Evolutionary conservation across 1,140 invertebrate species (phyloP).

Genomic region (Coenobita brevimanus): DNA sequence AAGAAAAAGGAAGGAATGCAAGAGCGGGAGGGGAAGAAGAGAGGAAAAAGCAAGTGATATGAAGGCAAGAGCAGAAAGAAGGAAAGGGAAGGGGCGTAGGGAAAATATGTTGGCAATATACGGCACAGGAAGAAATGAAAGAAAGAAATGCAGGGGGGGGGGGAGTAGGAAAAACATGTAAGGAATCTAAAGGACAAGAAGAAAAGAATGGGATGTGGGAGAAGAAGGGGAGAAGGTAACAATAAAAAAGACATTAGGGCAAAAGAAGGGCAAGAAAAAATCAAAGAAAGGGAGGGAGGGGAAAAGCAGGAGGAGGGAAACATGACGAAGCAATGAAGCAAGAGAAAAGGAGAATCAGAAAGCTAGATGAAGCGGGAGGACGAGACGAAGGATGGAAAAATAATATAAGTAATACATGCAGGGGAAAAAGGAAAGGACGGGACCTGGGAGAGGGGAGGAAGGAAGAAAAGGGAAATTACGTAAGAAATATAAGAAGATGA

Average conservation of each 20-base stretch:
- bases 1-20: not conserved
- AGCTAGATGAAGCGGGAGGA: not conserved
- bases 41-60: not conserved
- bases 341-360: not conserved
- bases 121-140: no score
- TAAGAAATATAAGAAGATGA: not conserved
- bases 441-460: no score
- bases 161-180: not conserved
- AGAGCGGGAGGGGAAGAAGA: not conserved
- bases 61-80: not conserved
- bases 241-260: not conserved
- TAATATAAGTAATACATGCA: not conserved
- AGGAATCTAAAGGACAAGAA: not conserved
- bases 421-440: no score
- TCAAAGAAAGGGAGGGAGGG: not conserved
- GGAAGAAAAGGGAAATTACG: not conserved
- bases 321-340: not conserved
- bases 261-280: not conserved
- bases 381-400: not conserved
- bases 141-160: not conserved
- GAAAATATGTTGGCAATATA: no score
- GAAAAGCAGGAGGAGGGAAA: not conserved
- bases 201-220: not conserved
- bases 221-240: not conserved
- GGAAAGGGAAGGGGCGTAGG: not conserved